These are phyloP conservation scores for Chrysolina oricalcia DNA, from an alignment of 2,888 invertebrate genomes.

Conservation along the genomic window DNA sequence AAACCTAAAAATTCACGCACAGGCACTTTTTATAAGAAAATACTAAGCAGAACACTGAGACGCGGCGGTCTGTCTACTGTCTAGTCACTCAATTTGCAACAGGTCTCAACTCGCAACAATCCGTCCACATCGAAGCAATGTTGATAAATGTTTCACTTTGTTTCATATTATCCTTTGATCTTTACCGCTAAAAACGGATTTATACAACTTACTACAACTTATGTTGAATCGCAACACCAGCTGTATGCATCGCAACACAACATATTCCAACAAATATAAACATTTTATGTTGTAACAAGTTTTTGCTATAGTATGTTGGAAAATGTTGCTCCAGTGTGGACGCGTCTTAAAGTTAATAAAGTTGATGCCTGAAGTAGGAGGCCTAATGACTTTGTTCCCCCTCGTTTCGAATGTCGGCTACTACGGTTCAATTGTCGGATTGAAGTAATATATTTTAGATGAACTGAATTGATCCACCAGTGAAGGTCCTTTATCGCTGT, in stretches of 20 bases:
- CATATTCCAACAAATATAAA: too few relatives aligned
- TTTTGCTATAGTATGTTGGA: too few relatives aligned
- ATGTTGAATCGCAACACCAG: too few relatives aligned
- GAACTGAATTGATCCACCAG: slow-evolving; percentile 46
- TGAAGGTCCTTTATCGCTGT: slow-evolving; percentile 24
- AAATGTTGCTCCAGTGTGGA: background rate
- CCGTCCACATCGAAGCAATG: background rate
- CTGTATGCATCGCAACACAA: too few relatives aligned
- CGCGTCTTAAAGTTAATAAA: slow-evolving; percentile 37
- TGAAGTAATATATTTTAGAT: slow-evolving; percentile 41
- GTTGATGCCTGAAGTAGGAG: slow-evolving; percentile 20
- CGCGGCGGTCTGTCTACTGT: background rate
- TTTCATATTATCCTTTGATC: too few relatives aligned
- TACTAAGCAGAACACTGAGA: background rate
- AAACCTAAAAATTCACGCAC: background rate
- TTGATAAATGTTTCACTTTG: background rate
- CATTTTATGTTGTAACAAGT: too few relatives aligned
- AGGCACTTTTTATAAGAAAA: background rate
- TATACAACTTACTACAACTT: too few relatives aligned
- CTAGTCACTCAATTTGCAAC: background rate
- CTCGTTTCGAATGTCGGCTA: slow-evolving; percentile 48
- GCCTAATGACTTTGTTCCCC: slow-evolving; percentile 45
- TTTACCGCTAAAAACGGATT: too few relatives aligned
- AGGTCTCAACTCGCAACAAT: background rate
- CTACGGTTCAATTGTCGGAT: slow-evolving; percentile 53